These are phyloP conservation scores for Scelioninae gen. 1 DNA, from an alignment of 2,888 invertebrate genomes.

Conservation along the genomic window DNA sequence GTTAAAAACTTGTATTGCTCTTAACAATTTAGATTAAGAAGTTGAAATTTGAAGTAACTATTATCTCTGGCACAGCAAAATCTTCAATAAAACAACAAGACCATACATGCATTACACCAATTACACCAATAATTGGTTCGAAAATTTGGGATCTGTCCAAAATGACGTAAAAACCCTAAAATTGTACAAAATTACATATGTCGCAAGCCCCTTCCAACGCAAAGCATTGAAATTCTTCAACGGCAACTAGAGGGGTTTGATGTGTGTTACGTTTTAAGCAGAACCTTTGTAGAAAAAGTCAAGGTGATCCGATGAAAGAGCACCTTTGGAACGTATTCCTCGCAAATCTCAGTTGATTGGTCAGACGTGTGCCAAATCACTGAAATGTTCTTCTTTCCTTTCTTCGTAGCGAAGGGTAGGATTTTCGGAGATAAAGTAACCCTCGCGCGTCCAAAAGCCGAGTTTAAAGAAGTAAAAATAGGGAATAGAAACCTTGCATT, in stretches of 20 bases:
- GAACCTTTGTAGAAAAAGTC: slow-evolving; percentile 64
- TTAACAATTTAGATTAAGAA: no score
- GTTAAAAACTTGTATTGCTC: no score
- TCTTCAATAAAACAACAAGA: no score
- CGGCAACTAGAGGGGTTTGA: slow-evolving; percentile 60
- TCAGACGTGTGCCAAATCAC: slow-evolving; percentile 71
- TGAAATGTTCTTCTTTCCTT: slow-evolving; percentile 68
- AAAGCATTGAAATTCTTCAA: slow-evolving; percentile 60
- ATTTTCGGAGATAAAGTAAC: slow-evolving; percentile 70
- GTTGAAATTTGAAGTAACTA: no score
- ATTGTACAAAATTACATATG: slow-evolving; percentile 57
- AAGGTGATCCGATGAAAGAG: slow-evolving; percentile 69
- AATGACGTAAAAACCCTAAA: slow-evolving; percentile 25
- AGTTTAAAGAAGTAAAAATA: slow-evolving; percentile 68
- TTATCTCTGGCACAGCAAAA: no score
- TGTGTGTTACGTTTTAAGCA: slow-evolving; percentile 68
- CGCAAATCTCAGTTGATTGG: slow-evolving; percentile 70
- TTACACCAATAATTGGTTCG: slow-evolving; percentile 28
- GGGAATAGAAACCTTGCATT: slow-evolving; percentile 64
- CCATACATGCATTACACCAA: background rate
- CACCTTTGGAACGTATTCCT: slow-evolving; percentile 66
- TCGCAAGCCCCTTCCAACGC: slow-evolving; percentile 29
- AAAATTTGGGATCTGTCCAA: slow-evolving; percentile 40
- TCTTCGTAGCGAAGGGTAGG: slow-evolving; percentile 57
- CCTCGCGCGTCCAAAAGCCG: slow-evolving; percentile 66